phyloP scores from a whole-genome alignment of 2,888 invertebrate species.

The Dasypolia templi region DNA sequence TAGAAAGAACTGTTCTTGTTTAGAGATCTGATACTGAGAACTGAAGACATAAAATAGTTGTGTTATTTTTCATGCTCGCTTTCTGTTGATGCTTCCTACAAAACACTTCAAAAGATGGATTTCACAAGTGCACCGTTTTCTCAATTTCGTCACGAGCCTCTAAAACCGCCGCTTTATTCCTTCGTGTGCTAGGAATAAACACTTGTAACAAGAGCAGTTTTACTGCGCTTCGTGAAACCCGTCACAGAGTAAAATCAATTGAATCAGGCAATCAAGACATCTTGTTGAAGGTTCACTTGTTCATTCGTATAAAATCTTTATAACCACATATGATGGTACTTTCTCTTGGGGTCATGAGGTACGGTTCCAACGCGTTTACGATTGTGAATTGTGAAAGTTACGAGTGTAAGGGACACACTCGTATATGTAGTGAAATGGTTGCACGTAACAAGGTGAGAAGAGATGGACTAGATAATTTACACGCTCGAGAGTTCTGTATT shows the following conservation, averaged over 20 bases:
- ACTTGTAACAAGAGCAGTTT: conserved; percentile 32
- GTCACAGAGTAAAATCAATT: conserved; percentile 24
- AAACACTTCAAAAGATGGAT: conserved; percentile 1
- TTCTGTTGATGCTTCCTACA: not conserved
- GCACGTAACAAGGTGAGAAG: conserved; percentile 50
- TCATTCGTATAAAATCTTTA: conserved; percentile 41
- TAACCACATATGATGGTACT: conserved; percentile 48
- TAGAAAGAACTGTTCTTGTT: not conserved
- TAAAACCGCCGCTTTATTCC: conserved; percentile 27
- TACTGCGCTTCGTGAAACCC: conserved; percentile 20
- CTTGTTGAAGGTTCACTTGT: conserved; percentile 24
- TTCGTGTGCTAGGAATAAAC: conserved; percentile 47
- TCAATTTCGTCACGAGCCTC: conserved; percentile 16
- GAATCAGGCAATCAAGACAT: conserved; percentile 23
- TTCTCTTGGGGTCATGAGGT: conserved; percentile 60
- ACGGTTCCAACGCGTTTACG: conserved; percentile 50
- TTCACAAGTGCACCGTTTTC: conserved; percentile 10
- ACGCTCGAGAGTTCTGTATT: conserved; percentile 7
- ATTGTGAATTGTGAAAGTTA: conserved; percentile 67
- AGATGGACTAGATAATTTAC: conserved; percentile 48
- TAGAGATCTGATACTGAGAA: conserved; percentile 9
- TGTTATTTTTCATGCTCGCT: no score
- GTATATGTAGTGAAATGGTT: conserved; percentile 55
- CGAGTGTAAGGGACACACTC: conserved; percentile 59
- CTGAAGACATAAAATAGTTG: not conserved